A percentile compares a stretch with the other conserved stretches of the same genome.
Conservation (phyloP, 2,797 vertebrate genomes). For the Carduelis carduelis region DNA sequence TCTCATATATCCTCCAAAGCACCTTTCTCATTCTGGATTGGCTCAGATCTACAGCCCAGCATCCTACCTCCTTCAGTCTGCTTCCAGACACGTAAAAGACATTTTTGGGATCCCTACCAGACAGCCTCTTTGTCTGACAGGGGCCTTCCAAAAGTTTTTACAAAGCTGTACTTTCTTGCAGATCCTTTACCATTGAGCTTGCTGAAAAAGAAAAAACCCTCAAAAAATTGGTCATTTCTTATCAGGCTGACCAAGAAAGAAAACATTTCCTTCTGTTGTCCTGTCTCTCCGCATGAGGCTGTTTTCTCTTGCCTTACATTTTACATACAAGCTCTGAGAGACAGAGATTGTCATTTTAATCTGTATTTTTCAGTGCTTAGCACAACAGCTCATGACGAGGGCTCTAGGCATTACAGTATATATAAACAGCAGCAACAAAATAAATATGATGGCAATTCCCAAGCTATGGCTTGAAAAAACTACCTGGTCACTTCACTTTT, state of each 20-base stretch:
- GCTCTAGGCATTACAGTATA: neutral
- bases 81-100: neutral
- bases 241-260: neutral
- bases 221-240: neutral
- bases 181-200: neutral
- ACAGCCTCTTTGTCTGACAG: fast-evolving
- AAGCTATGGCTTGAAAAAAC: neutral
- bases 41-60: neutral
- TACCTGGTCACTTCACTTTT: neutral
- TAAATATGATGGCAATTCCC: neutral
- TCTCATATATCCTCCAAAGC: neutral
- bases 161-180: neutral
- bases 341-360: conserved; percentile 43
- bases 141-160: neutral
- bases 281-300: neutral
- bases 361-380: neutral
- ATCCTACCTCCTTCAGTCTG: neutral
- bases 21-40: neutral
- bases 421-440: neutral
- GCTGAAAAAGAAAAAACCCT: neutral
- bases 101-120: neutral
- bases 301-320: neutral
- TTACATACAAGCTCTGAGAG: neutral
- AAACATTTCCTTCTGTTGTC: neutral
- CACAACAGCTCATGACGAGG: neutral